These are phyloP conservation scores for Echinarachnius parma DNA, from an alignment of 53 echinoderm and acorn worm species.

Conservation along the genomic window DNA sequence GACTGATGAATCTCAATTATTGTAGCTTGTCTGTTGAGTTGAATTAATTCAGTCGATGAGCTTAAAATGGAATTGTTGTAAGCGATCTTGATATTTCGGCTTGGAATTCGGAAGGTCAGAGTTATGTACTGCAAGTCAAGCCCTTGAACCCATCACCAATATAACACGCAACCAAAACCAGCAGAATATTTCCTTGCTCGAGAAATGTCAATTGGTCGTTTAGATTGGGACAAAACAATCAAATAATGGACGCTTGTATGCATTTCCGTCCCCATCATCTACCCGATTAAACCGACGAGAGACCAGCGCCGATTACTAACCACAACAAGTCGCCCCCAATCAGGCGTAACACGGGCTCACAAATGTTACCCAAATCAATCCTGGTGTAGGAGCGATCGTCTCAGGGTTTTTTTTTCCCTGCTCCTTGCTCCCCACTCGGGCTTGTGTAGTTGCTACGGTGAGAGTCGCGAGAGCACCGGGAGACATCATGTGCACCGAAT, in stretches of 20 bases:
- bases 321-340: slow-evolving; percentile 37
- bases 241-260: slow-evolving; percentile 48
- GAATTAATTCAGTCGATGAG: too few relatives aligned
- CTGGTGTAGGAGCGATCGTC: too few relatives aligned
- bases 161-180: slow-evolving; percentile 6
- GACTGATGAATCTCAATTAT: too few relatives aligned
- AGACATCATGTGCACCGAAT: slow-evolving; percentile 24
- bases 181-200: slow-evolving; percentile 1
- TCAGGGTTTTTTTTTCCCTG: too few relatives aligned
- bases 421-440: background rate
- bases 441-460: slow-evolving; percentile 9
- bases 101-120: background rate
- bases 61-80: too few relatives aligned
- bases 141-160: background rate
- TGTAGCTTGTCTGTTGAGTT: too few relatives aligned
- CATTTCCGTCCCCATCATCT: slow-evolving; percentile 36
- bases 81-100: too few relatives aligned
- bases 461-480: background rate
- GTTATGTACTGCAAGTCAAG: background rate
- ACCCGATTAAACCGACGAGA: slow-evolving; percentile 28
- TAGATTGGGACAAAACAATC: slow-evolving; percentile 45
- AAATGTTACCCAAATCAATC: slow-evolving; percentile 46
- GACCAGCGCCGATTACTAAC: slow-evolving; percentile 32
- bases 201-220: slow-evolving; percentile 31
- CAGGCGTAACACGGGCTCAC: slow-evolving; percentile 35